phyloP scores from a whole-genome alignment of 2,888 invertebrate genomes.

The Phyto melanocephala region DNA sequence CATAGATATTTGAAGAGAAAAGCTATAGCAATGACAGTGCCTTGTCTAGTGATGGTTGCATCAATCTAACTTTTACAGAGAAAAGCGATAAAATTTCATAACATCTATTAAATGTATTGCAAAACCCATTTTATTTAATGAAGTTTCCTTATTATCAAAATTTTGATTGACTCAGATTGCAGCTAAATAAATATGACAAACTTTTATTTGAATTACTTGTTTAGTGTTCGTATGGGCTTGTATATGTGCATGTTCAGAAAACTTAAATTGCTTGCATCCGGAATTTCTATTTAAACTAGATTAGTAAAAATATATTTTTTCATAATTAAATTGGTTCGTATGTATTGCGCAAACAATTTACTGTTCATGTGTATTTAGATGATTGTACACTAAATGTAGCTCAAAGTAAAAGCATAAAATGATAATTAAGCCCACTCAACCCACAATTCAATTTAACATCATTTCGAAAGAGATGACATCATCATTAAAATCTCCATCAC shows the following conservation, averaged over 20 bases:
- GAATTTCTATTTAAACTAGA: conserved; percentile 41
- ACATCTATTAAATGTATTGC: too few species aligned
- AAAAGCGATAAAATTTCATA: too few species aligned
- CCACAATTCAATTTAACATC: not conserved
- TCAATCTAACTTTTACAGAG: too few species aligned
- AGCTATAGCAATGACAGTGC: too few species aligned
- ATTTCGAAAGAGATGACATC: not conserved
- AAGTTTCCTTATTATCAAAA: too few species aligned
- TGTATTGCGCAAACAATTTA: not conserved
- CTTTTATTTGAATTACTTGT: conserved; percentile 2
- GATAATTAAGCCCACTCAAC: not conserved
- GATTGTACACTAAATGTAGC: not conserved
- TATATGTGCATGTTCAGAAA: not conserved
- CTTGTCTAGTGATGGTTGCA: too few species aligned
- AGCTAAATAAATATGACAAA: not conserved
- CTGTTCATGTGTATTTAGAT: not conserved
- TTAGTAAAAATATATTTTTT: conserved; percentile 30
- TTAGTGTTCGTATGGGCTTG: not conserved
- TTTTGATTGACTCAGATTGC: conserved; percentile 8
- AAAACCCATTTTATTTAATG: too few species aligned
- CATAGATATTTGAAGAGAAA: too few species aligned
- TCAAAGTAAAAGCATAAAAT: not conserved
- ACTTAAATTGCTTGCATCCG: conserved; percentile 59
- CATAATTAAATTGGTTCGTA: too few species aligned
- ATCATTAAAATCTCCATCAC: not conserved